A percentile compares a stretch with the other conserved stretches of the same genome.
Conservation (phyloP, 2,113 vertebrate genomes). For the Sebastes fasciatus region DNA sequence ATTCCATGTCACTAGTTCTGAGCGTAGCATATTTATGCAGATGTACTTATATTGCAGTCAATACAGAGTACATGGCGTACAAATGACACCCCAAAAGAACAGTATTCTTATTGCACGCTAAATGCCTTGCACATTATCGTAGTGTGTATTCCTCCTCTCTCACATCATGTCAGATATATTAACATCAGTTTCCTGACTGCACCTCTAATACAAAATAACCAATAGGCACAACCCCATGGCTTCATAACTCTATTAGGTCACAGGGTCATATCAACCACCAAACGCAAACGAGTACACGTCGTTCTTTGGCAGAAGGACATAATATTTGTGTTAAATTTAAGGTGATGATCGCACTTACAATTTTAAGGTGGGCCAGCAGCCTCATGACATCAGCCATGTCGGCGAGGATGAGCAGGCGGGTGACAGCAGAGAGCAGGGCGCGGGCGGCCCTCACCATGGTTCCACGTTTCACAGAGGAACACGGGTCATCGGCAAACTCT, state of each 20-base stretch:
- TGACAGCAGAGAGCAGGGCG: constrained; percentile 95
- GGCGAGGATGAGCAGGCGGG: constrained; percentile 96
- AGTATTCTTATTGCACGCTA: no score
- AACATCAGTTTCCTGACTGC: neutral
- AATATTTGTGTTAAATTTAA: neutral
- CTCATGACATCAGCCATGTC: constrained; percentile 99
- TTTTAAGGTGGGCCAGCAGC: constrained; percentile 96
- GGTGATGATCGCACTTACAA: constrained; percentile 82
- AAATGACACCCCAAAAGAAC: no score
- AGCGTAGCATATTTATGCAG: no score
- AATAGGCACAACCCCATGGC: neutral
- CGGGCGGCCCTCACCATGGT: constrained; percentile 98
- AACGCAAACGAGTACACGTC: no score
- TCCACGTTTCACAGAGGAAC: constrained; percentile 96
- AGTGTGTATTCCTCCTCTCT: no score
- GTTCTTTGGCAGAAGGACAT: neutral
- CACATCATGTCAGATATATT: neutral
- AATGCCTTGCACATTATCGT: no score
- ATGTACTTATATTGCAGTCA: no score
- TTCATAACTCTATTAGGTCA: neutral
- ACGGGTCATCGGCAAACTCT: constrained; percentile 96
- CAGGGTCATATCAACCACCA: neutral
- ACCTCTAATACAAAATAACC: neutral
- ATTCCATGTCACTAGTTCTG: no score
- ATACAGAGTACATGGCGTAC: no score